Evolutionary conservation across 2,888 invertebrate species (phyloP), one percentile per base, ranked within the genome.

Genomic region (Drosophila subsilvestris): DNA sequence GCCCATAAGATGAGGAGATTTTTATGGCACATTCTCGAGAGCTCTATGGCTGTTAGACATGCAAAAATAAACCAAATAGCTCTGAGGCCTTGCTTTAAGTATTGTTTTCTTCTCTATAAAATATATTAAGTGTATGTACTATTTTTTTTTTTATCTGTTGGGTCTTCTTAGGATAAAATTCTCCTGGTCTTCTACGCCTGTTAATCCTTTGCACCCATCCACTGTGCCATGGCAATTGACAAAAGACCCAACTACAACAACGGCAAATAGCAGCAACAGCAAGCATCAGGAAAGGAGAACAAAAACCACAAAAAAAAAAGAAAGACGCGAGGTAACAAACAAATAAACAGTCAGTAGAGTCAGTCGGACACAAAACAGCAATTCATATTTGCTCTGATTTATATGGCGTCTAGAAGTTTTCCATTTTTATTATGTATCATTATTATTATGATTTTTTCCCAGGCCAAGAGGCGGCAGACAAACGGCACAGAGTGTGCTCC

Each of bases 311-410:
- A 73, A 74, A 61, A 51, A 62, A 74, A 62, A 68, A 66, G 48
- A 57, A 63, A n/a, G n/a, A 55, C 37, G 53, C 62, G 51, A 62
- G 61, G 2, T 56, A 69, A 69, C 57, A 69, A 69, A 75, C 79
- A 84, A 80, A 80, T 73, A 84, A 80, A 80, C 75, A 80, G 84
- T 68, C 81, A 81, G 74, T 58, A 68, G 54, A 69, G 25, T 4
- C 25, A 25, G 55, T 55, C 75, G 65, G 74, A 80, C 76, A 85
- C 78, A 88, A 80, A 82, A 86, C 81, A 85, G 80, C 86, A 88
- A 86, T 86, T 86, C 85, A 88, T 86, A 86, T 86, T 86, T 86
- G 85, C 88, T 88, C 85, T 86, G 85, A 86, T 86, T 86, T 86
- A 86, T 86, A 86, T 86, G 85, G 85, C 85, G 85, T 86, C 85